Percentiles rank a stretch among this genome's conserved stretches.
These are phyloP conservation scores for Climacteris rufus DNA, from an alignment of 2,113 vertebrate species.

Conservation along the genomic window DNA sequence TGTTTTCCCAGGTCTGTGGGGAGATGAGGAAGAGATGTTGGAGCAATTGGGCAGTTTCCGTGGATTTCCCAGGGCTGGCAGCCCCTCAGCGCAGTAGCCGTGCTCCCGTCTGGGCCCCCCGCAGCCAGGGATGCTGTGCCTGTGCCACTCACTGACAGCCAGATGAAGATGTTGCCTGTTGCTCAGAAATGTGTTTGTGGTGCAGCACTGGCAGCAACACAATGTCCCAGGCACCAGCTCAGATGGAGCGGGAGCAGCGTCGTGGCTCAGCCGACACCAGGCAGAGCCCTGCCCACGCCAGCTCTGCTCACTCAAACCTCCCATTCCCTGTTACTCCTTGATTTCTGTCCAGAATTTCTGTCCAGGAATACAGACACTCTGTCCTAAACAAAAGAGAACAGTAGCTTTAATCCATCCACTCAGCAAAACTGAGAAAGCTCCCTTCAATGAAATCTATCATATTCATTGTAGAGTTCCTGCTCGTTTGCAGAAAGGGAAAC, in stretches of 20 bases:
- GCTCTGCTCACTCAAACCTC: background rate
- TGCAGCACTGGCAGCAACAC: background rate
- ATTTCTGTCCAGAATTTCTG: background rate
- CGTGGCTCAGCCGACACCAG: fast-evolving
- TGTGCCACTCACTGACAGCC: fast-evolving
- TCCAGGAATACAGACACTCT: background rate
- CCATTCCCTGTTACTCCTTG: fast-evolving
- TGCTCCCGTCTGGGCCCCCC: background rate
- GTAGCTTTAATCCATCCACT: background rate
- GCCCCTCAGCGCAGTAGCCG: fast-evolving
- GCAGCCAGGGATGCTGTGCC: background rate
- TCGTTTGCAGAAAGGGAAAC: background rate
- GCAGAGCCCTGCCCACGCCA: background rate
- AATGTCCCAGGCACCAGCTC: background rate
- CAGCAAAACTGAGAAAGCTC: background rate
- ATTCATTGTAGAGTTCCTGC: background rate
- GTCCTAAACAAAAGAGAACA: background rate
- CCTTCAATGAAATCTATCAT: background rate
- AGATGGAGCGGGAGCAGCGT: background rate
- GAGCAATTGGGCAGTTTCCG: background rate
- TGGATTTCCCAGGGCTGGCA: background rate
- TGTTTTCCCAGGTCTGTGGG: background rate
- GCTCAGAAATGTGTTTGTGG: background rate
- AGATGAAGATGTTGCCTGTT: background rate
- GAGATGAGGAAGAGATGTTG: background rate